Evolutionary conservation across 2,888 invertebrate genomes (phyloP).

Genomic region (Drosophila phalerata): DNA sequence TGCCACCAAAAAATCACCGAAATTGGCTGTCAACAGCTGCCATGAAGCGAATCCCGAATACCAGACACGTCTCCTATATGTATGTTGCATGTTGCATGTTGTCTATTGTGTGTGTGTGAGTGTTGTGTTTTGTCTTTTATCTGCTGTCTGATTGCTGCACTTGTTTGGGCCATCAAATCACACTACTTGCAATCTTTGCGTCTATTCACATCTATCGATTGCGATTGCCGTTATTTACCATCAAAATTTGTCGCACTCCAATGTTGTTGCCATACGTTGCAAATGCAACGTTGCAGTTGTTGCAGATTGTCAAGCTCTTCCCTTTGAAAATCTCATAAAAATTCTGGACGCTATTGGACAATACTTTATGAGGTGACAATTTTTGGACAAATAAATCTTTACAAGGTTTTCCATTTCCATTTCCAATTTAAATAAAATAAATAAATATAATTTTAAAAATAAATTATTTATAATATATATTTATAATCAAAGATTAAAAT

Average conservation of each 20-base stretch:
- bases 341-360: slow-evolving; percentile 51
- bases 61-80: slow-evolving; percentile 28
- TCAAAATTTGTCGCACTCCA: slow-evolving; percentile 35
- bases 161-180: slow-evolving; percentile 44
- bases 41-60: slow-evolving; percentile 27
- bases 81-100: background rate
- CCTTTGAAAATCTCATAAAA: slow-evolving; percentile 30
- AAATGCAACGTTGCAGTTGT: slow-evolving; percentile 8
- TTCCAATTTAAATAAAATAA: too few relatives aligned
- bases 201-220: slow-evolving; percentile 49
- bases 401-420: too few relatives aligned
- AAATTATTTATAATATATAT: too few relatives aligned
- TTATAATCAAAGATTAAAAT: too few relatives aligned
- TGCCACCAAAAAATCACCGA: slow-evolving; percentile 49
- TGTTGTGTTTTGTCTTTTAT: slow-evolving; percentile 11
- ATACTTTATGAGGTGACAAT: slow-evolving; percentile 27
- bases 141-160: slow-evolving; percentile 47
- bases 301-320: slow-evolving; percentile 13
- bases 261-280: slow-evolving; percentile 10
- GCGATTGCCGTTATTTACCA: slow-evolving; percentile 47
- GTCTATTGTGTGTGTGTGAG: slow-evolving; percentile 7
- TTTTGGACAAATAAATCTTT: background rate
- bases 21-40: slow-evolving; percentile 69
- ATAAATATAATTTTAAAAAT: too few relatives aligned
- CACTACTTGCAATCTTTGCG: slow-evolving; percentile 37